These are phyloP conservation scores for Conops quadrifasciatus DNA, from an alignment of 2,888 invertebrate genomes.

Conservation along the genomic window DNA sequence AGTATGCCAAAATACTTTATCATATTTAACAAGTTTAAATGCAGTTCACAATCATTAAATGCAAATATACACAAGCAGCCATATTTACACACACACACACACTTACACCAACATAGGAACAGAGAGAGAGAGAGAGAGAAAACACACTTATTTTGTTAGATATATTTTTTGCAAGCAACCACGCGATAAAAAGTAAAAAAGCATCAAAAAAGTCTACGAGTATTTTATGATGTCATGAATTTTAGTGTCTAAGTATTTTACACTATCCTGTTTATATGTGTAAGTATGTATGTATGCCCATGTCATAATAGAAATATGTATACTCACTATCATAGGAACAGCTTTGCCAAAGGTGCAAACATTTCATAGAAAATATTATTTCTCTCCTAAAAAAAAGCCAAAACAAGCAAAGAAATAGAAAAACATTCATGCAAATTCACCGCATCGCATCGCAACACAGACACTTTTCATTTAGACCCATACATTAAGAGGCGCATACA, in stretches of 20 bases:
- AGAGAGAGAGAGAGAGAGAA: too few species aligned
- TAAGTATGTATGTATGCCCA: background rate
- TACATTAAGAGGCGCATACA: background rate
- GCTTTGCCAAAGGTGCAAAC: conserved; percentile 3
- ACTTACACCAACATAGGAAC: background rate
- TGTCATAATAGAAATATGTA: conserved; percentile 17
- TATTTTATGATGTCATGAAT: too few species aligned
- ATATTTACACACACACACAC: background rate
- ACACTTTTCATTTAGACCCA: background rate
- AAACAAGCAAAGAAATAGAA: too few species aligned
- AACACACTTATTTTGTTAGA: too few species aligned
- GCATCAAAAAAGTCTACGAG: too few species aligned
- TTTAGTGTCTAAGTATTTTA: too few species aligned
- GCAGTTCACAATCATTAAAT: background rate
- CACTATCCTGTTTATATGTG: background rate
- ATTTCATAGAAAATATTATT: conserved; percentile 2
- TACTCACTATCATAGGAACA: conserved; percentile 14
- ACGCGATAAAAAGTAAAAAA: too few species aligned
- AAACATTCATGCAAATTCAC: conserved; percentile 5
- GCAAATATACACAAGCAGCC: background rate
- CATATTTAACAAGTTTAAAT: conserved; percentile 4
- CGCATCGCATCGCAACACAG: conserved; percentile 14
- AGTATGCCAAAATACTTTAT: conserved; percentile 15
- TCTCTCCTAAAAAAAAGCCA: background rate
- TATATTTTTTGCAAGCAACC: too few species aligned